Evolutionary conservation across 1,140 invertebrate genomes (phyloP), one percentile per base, ranked within the genome.

Genomic region (Drosophila watanabei): DNA sequence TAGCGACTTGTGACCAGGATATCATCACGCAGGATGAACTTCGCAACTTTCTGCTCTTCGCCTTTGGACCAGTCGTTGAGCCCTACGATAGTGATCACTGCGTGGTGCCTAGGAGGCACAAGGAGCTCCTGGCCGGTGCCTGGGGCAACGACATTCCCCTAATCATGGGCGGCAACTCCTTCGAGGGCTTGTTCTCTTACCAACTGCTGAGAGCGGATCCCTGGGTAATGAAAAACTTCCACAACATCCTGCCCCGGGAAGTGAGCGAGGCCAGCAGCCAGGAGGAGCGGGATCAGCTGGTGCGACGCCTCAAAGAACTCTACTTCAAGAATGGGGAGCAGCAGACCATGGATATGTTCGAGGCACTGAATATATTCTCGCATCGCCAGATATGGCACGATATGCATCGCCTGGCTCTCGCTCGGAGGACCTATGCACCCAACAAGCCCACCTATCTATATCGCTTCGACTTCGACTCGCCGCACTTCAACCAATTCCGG

Each of bases 111-210:
- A 79, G 71, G 56, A 75, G 79, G 10, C 81, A 82, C 57, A 72
- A 66, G n/a, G 75, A 89, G 16, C 68, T 92, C 41, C 39, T 85
- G 20, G 14, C 58, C 14, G 54, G 18, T 14, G 75, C 87, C 2
- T 92, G 91, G 91, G 88, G 87, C 43, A 93, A 93, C 57, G 82
- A 93, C 10, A 93, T 94, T 46, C 94, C 94, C 2, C 11, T 94
- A 2, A 93, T 94, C 9, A 79, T 94, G 10, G 94, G 94, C 24
- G 93, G 90, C 49, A 94, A 71, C 35, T 90, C 87, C 0, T 80
- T 82, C 18, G 93, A 93, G 63, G 92, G 87, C 0, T 70, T 92
- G 7, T 80, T 92, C 16, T 80, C 81, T 8, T 85, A 84, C 58
- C 72, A 79, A 45, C 9, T 80, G 2, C 54, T 75, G 1, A 62